Conservation (phyloP, 2,797 vertebrate genomes). For the Scyliorhinus canicula region DNA sequence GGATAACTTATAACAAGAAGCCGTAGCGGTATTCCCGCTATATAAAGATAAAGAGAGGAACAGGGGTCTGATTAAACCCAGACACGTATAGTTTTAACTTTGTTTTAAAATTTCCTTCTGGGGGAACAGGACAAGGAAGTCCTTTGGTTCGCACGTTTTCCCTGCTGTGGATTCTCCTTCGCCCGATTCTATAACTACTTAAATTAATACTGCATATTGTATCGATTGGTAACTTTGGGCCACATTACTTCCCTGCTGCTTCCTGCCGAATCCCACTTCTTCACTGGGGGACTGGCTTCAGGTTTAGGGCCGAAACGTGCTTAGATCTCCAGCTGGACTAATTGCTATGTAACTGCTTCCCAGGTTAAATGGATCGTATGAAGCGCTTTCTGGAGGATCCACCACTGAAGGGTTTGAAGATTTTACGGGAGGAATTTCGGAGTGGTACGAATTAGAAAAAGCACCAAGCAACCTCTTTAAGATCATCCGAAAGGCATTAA, state of each 20-base stretch:
- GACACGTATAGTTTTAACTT: neutral
- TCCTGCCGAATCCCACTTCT: neutral
- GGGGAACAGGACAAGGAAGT: neutral
- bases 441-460: constrained; percentile 66
- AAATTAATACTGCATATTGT: neutral
- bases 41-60: neutral
- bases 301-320: neutral
- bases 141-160: neutral
- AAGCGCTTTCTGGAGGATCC: constrained; percentile 75
- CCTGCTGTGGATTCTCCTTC: neutral
- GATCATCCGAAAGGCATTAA: constrained; percentile 75
- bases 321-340: neutral
- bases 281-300: neutral
- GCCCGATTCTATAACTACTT: neutral
- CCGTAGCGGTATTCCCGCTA: neutral
- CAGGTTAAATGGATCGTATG: constrained; percentile 81
- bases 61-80: neutral
- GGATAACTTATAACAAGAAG: neutral
- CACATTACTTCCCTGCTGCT: neutral
- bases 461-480: constrained; percentile 66
- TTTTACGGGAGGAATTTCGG: constrained; percentile 83
- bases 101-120: neutral
- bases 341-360: fast-evolving
- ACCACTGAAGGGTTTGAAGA: constrained; percentile 86
- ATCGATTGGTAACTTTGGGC: neutral